phyloP scores from a whole-genome alignment of 2,888 invertebrate genomes.

The Agrochola lychnidis region DNA sequence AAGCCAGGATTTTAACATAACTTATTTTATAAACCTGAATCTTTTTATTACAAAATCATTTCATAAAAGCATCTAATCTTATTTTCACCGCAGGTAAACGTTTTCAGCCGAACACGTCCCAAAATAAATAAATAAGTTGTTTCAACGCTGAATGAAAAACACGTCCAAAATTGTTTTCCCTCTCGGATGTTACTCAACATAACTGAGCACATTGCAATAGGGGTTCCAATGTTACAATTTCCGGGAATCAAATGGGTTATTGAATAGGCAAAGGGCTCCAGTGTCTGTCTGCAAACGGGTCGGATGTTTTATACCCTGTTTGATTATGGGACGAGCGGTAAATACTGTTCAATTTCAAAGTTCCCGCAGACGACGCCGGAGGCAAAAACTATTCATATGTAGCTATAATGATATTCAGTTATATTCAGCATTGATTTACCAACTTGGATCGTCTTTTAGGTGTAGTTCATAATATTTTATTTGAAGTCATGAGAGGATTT shows the following conservation, averaged over 20 bases:
- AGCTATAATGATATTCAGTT: slow-evolving; percentile 1
- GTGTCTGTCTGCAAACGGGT: slow-evolving; percentile 43
- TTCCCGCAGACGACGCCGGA: slow-evolving; percentile 42
- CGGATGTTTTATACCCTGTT: slow-evolving; percentile 58
- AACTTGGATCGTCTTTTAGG: background rate
- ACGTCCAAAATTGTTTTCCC: slow-evolving; percentile 23
- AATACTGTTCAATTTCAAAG: slow-evolving; percentile 60
- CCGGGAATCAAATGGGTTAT: slow-evolving; percentile 63
- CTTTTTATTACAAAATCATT: slow-evolving; percentile 1
- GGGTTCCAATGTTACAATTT: slow-evolving; percentile 57
- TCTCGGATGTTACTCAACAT: slow-evolving; percentile 41
- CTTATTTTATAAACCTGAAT: slow-evolving; percentile 7
- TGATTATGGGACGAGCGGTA: slow-evolving; percentile 49
- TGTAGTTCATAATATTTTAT: background rate
- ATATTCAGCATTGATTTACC: slow-evolving; percentile 14
- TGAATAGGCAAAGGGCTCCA: slow-evolving; percentile 51
- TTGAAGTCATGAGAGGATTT: background rate
- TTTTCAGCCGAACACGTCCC: slow-evolving; percentile 24
- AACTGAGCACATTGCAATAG: slow-evolving; percentile 55
- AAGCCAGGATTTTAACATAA: background rate
- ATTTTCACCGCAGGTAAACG: slow-evolving; percentile 13
- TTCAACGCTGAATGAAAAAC: slow-evolving; percentile 21
- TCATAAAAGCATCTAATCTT: slow-evolving; percentile 8
- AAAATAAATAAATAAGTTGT: slow-evolving; percentile 46
- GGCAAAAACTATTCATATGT: slow-evolving; percentile 33